Evolutionary conservation across 2,113 vertebrate genomes (phyloP).

Genomic region (Holacanthus passer): DNA sequence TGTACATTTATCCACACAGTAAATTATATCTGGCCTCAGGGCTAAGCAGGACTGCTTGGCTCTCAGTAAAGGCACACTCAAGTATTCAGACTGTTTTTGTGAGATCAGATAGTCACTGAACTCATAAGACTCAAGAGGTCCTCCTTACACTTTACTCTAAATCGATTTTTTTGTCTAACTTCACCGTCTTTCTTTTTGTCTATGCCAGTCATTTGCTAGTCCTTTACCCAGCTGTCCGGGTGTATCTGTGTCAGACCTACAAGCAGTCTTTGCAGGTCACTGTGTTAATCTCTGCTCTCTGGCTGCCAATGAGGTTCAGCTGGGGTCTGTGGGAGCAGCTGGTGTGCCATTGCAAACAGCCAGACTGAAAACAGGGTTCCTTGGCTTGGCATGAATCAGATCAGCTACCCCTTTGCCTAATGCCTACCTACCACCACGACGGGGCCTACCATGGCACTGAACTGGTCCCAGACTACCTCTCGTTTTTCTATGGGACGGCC

Average conservation of each 20-base stretch:
- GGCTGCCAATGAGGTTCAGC: constrained; percentile 73
- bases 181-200: constrained; percentile 24
- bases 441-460: not conserved
- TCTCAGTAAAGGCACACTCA: constrained; percentile 30
- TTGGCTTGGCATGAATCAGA: constrained; percentile 74
- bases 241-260: constrained; percentile 72
- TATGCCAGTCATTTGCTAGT: constrained; percentile 47
- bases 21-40: constrained; percentile 2
- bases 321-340: constrained; percentile 76
- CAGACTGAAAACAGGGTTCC: constrained; percentile 67
- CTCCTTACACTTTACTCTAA: constrained; percentile 15
- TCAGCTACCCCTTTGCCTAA: constrained; percentile 59
- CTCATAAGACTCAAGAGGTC: constrained; percentile 28
- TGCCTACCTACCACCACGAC: constrained; percentile 53
- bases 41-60: not conserved
- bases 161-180: constrained; percentile 25
- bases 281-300: constrained; percentile 72
- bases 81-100: constrained; percentile 9
- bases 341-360: constrained; percentile 67
- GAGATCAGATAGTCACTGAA: constrained; percentile 30
- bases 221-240: constrained; percentile 73
- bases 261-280: constrained; percentile 76
- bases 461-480: constrained; percentile 36
- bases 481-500: constrained; percentile 21
- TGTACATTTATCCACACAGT: constrained; percentile 9